Conservation (phyloP, 2,797 vertebrate species). For the Dallia pectoralis region DNA sequence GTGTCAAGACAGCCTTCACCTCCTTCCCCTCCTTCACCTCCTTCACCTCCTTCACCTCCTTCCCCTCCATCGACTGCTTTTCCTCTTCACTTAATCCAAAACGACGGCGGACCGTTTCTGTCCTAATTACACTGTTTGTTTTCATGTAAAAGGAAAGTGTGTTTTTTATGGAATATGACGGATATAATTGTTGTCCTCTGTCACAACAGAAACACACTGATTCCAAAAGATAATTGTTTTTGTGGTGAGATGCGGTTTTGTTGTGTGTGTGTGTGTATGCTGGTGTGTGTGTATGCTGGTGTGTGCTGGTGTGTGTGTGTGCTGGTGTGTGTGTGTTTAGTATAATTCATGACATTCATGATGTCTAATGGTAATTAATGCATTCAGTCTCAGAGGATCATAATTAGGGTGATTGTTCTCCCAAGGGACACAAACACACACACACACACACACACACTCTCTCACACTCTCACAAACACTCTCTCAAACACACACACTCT, state of each 20-base stretch:
- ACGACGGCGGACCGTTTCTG: background rate
- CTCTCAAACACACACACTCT: background rate
- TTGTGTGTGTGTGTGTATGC: background rate
- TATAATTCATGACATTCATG: background rate
- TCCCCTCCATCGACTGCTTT: background rate
- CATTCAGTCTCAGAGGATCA: background rate
- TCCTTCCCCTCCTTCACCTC: no score
- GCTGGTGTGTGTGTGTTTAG: background rate
- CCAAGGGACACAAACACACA: background rate
- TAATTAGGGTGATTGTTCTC: background rate
- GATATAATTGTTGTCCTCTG: constrained; percentile 38
- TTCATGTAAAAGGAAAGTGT: constrained; percentile 27
- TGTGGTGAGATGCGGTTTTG: background rate
- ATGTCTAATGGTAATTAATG: background rate
- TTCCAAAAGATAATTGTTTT: background rate
- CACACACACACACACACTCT: background rate
- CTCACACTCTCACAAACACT: background rate
- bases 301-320: background rate
- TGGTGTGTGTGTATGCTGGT: background rate
- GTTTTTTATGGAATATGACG: constrained; percentile 34
- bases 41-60: no score
- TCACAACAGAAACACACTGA: constrained; percentile 28
- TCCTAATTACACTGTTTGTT: constrained; percentile 32
- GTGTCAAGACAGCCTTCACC: no score
- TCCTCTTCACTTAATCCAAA: constrained; percentile 23